Conservation (phyloP, 1,140 invertebrate species). For the Paramacrobiotus metropolitanus region DNA sequence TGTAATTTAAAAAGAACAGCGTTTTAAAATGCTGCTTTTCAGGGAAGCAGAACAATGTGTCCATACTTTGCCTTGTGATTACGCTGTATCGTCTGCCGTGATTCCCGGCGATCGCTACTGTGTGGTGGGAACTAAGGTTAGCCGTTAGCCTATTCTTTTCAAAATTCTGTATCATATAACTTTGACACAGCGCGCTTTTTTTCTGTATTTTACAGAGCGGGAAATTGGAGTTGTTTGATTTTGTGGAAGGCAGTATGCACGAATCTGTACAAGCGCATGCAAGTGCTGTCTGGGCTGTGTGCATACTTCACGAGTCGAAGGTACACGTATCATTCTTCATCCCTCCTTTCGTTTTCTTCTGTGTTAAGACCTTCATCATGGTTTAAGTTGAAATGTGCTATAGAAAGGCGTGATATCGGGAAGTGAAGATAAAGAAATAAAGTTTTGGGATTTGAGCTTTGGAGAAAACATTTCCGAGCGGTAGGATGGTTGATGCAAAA, state of each 20-base stretch:
- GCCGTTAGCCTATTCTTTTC: neutral
- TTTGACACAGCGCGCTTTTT: neutral
- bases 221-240: conserved; percentile 58
- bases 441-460: conserved; percentile 82
- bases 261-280: conserved; percentile 41
- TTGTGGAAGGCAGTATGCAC: conserved; percentile 45
- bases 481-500: conserved; percentile 10
- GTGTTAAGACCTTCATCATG: conserved; percentile 5
- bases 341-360: neutral
- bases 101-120: conserved; percentile 74
- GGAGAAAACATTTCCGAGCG: conserved; percentile 18
- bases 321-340: neutral
- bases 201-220: conserved; percentile 35
- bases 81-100: conserved; percentile 49
- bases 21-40: conserved; percentile 14
- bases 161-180: conserved; percentile 3
- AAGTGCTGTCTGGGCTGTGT: conserved; percentile 48
- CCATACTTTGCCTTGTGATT: conserved; percentile 42
- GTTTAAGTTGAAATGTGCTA: no score
- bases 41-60: conserved; percentile 51
- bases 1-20: neutral
- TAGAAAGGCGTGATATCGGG: conserved; percentile 52
- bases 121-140: conserved; percentile 53
- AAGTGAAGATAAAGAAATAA: conserved; percentile 63
- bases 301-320: conserved; percentile 21